Conservation (phyloP, 2,888 invertebrate species). For the Beris morrisii region DNA sequence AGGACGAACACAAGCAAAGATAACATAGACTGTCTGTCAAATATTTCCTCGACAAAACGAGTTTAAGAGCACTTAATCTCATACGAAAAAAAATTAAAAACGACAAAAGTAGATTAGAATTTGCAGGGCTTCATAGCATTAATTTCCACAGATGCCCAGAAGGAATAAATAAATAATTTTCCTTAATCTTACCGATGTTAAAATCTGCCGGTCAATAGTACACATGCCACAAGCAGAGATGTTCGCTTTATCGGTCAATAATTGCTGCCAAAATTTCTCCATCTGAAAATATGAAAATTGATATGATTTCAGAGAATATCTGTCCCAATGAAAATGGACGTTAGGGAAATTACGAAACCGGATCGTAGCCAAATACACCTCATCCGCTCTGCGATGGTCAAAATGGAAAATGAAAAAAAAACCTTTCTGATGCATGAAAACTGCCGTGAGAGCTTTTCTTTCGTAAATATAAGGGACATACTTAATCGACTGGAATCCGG, state of each 20-base stretch:
- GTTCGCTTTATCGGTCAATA: constrained; percentile 50
- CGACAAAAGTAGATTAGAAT: too few relatives aligned
- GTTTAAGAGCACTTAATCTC: too few relatives aligned
- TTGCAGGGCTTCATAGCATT: too few relatives aligned
- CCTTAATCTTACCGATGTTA: constrained; percentile 61
- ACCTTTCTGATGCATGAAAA: too few relatives aligned
- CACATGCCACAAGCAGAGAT: constrained; percentile 61
- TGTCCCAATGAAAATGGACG: background rate
- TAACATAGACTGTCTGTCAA: too few relatives aligned
- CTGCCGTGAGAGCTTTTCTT: too few relatives aligned
- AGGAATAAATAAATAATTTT: background rate
- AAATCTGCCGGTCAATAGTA: constrained; percentile 58
- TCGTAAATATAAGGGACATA: background rate
- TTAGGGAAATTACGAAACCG: background rate
- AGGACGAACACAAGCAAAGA: too few relatives aligned
- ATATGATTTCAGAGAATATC: background rate
- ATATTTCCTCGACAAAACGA: too few relatives aligned
- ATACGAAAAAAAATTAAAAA: too few relatives aligned
- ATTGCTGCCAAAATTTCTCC: constrained; percentile 55
- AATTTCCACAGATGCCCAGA: too few relatives aligned
- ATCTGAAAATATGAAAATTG: constrained; percentile 42
- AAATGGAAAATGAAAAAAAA: too few relatives aligned
- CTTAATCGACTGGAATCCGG: constrained; percentile 39
- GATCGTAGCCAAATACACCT: constrained; percentile 10
- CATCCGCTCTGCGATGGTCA: constrained; percentile 1